Conservation (phyloP, 2,113 vertebrate species). For the Plectropomus leopardus region DNA sequence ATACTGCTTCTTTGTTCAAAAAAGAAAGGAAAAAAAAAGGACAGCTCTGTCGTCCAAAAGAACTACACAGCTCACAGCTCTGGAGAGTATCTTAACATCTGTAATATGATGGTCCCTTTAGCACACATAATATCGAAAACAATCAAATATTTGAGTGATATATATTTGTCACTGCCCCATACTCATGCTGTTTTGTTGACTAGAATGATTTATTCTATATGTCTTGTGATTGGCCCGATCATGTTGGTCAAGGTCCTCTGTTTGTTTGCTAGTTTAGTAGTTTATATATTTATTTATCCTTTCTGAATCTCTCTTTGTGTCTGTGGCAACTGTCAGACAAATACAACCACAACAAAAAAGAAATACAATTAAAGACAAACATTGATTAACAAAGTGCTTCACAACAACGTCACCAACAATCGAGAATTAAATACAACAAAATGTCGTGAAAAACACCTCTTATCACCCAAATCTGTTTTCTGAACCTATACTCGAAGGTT, state of each 20-base stretch:
- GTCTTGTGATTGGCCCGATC: not conserved
- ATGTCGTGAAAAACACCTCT: too few species aligned
- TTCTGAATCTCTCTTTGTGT: not conserved
- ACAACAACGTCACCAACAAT: not conserved
- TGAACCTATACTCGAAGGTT: too few species aligned
- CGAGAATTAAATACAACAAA: not conserved
- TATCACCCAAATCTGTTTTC: too few species aligned
- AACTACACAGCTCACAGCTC: not conserved
- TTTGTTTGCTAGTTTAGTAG: too few species aligned
- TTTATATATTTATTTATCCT: too few species aligned
- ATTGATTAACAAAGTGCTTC: not conserved
- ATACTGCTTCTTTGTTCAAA: slow-evolving; percentile 17
- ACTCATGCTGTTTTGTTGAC: slow-evolving; percentile 7
- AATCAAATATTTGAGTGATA: not conserved
- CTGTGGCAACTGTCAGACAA: not conserved
- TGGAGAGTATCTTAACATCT: slow-evolving; percentile 27
- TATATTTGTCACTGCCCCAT: slow-evolving; percentile 27
- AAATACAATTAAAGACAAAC: not conserved
- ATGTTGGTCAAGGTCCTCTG: not conserved
- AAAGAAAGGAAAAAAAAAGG: too few species aligned
- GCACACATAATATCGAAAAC: slow-evolving; percentile 30
- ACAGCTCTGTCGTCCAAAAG: slow-evolving; percentile 43
- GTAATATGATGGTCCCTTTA: slow-evolving; percentile 24
- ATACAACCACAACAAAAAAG: not conserved
- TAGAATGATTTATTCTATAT: not conserved